Conservation (phyloP, 2,888 invertebrate genomes). For the Pyralis farinalis region DNA sequence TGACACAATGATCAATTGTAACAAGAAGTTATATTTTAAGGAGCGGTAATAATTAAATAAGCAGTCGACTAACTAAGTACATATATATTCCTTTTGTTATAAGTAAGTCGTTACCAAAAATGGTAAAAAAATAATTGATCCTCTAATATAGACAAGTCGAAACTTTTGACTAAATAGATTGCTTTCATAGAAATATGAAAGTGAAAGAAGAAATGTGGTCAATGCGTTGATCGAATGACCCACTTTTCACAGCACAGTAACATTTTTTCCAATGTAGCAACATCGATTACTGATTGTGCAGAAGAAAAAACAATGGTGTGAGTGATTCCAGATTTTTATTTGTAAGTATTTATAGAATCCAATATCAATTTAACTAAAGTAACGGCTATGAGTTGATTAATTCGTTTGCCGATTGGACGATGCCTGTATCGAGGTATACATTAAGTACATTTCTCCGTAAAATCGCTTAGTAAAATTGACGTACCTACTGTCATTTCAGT, state of each 20-base stretch:
- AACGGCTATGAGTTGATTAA: slow-evolving; percentile 51
- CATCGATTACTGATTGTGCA: slow-evolving; percentile 73
- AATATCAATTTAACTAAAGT: slow-evolving; percentile 63
- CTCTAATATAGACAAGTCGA: no score
- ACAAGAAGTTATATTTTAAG: no score
- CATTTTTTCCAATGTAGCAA: slow-evolving; percentile 52
- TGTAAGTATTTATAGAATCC: slow-evolving; percentile 80
- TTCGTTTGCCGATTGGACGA: slow-evolving; percentile 40
- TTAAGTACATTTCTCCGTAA: slow-evolving; percentile 36
- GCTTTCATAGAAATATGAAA: no score
- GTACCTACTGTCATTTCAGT: slow-evolving; percentile 64
- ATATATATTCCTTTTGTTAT: no score
- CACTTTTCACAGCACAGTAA: slow-evolving; percentile 37
- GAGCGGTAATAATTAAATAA: no score
- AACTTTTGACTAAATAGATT: no score
- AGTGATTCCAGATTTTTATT: slow-evolving; percentile 81
- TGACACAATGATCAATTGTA: no score
- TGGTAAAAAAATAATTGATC: no score
- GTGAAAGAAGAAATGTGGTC: no score
- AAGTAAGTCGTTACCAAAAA: no score
- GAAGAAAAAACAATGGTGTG: slow-evolving; percentile 81
- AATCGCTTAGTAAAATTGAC: slow-evolving; percentile 54
- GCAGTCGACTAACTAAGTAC: no score
- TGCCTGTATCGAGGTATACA: slow-evolving; percentile 54
- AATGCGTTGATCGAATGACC: slow-evolving; percentile 43